Conservation (phyloP, 2,888 invertebrate species). For the Hecatera dysodea region DNA sequence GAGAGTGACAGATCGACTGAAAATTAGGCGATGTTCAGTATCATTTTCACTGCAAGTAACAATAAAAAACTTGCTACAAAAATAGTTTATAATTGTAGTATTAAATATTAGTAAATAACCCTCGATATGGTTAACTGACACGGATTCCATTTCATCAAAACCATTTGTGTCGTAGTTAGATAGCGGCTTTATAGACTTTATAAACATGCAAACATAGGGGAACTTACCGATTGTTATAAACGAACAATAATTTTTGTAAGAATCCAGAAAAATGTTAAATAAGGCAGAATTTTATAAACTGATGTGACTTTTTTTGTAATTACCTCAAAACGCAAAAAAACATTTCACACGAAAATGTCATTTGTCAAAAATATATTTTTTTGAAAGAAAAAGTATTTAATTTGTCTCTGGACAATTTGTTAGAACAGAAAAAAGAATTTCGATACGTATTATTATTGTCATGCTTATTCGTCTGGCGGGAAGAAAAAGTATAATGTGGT, state of each 20-base stretch:
- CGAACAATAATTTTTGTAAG: slow-evolving; percentile 58
- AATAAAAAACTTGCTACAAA: background rate
- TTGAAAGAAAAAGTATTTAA: background rate
- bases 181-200: background rate
- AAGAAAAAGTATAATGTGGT: too few relatives aligned
- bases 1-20: background rate
- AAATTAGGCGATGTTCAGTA: background rate
- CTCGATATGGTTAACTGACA: background rate
- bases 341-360: slow-evolving; percentile 42
- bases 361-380: slow-evolving; percentile 35
- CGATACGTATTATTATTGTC: background rate
- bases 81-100: too few relatives aligned
- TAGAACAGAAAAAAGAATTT: background rate
- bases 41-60: background rate
- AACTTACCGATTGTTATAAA: slow-evolving; percentile 47
- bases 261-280: slow-evolving; percentile 41
- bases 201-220: slow-evolving; percentile 1
- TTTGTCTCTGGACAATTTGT: slow-evolving; percentile 18
- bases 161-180: background rate
- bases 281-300: slow-evolving; percentile 45
- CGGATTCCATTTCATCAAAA: background rate
- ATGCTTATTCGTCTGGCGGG: background rate
- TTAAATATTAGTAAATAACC: too few relatives aligned
- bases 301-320: slow-evolving; percentile 60
- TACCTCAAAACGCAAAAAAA: slow-evolving; percentile 55